Conservation (phyloP, 2,888 invertebrate species). For the Pemphredon lugubris region DNA sequence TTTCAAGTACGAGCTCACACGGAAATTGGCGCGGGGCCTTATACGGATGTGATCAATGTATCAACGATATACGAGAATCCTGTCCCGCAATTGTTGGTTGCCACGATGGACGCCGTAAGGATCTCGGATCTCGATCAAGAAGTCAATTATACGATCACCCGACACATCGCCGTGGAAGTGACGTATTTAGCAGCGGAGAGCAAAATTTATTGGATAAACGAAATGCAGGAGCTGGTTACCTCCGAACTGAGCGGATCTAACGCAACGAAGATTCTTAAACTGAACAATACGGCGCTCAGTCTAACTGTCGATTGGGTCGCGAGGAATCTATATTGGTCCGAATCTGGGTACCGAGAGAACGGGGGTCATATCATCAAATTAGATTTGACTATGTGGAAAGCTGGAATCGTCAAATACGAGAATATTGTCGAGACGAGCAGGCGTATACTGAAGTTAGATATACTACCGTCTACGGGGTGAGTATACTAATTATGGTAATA, state of each 20-base stretch:
- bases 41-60: conserved; percentile 85
- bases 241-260: conserved; percentile 84
- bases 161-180: conserved; percentile 87
- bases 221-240: conserved; percentile 87
- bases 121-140: conserved; percentile 90
- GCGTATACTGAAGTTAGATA: conserved; percentile 86
- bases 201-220: conserved; percentile 91
- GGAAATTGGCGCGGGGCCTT: conserved; percentile 88
- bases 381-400: conserved; percentile 83
- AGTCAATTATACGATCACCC: conserved; percentile 84
- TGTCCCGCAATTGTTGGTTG: conserved; percentile 89
- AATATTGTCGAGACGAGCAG: conserved; percentile 83
- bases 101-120: conserved; percentile 88
- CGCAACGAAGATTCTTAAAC: conserved; percentile 83
- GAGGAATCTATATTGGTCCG: conserved; percentile 91
- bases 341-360: conserved; percentile 82
- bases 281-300: conserved; percentile 85
- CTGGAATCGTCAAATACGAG: conserved; percentile 82
- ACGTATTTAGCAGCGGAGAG: conserved; percentile 87
- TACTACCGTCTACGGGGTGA: conserved; percentile 89
- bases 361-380: conserved; percentile 85
- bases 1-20: conserved; percentile 91
- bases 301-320: conserved; percentile 94
- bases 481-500: not conserved
- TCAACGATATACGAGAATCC: conserved; percentile 89